A percentile compares a stretch with the other conserved stretches of the same genome.
phyloP scores from a whole-genome alignment of 92 coral and sea anemone species.

The Heliopora coerulea region DNA sequence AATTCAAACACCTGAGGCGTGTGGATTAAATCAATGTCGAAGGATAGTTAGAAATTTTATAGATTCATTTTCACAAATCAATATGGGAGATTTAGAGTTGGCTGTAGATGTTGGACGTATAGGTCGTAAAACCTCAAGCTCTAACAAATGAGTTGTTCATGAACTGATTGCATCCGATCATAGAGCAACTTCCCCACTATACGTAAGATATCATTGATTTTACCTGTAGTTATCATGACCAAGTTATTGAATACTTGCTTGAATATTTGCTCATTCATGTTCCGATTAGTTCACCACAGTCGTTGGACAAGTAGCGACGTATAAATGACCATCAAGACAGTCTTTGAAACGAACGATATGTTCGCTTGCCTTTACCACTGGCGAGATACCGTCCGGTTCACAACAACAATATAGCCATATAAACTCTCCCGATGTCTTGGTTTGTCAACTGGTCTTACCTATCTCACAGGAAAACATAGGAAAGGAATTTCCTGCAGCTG shows the following conservation, averaged over 20 bases:
- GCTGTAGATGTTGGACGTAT: too few relatives aligned
- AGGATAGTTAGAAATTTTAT: too few relatives aligned
- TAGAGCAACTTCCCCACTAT: neutral
- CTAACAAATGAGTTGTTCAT: too few relatives aligned
- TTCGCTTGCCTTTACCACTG: neutral
- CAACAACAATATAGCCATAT: neutral
- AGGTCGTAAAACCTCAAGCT: too few relatives aligned
- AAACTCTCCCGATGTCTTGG: neutral
- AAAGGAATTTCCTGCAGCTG: conserved; percentile 36
- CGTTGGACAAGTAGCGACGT: too few relatives aligned
- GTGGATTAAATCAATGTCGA: too few relatives aligned
- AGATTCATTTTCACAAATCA: too few relatives aligned
- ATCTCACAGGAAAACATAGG: conserved; percentile 13
- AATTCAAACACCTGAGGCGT: too few relatives aligned
- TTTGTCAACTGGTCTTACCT: conserved; percentile 18
- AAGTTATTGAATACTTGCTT: neutral
- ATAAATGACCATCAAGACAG: too few relatives aligned
- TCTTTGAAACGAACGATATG: neutral
- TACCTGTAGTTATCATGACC: neutral
- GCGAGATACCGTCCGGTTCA: neutral
- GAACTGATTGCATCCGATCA: neutral
- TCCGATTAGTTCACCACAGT: neutral
- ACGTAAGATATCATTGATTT: neutral
- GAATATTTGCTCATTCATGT: neutral
- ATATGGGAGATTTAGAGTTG: too few relatives aligned